phyloP scores from a whole-genome alignment of 2,113 vertebrate genomes.

The Corythaeola cristata region DNA sequence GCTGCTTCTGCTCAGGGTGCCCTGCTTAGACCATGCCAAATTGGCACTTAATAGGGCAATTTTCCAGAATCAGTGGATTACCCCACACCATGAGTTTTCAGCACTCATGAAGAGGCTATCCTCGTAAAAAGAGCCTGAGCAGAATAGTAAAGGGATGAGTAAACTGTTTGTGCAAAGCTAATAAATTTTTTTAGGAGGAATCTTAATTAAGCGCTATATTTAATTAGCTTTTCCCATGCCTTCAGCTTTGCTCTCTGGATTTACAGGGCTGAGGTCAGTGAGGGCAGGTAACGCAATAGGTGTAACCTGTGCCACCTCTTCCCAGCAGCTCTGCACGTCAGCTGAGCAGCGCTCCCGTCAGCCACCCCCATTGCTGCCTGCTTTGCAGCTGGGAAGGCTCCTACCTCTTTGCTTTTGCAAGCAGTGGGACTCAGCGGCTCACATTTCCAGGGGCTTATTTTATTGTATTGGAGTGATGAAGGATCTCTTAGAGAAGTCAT shows the following conservation, averaged over 20 bases:
- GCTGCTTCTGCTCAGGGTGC: neutral
- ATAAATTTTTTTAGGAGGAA: neutral
- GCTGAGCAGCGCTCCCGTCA: neutral
- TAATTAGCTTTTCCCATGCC: conserved; percentile 35
- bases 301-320: neutral
- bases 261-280: neutral
- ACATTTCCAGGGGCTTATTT: neutral
- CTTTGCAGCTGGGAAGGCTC: neutral
- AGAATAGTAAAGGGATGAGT: neutral
- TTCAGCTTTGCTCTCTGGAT: neutral
- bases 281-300: neutral
- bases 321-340: neutral
- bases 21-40: neutral
- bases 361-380: neutral
- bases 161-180: neutral
- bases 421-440: neutral
- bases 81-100: neutral
- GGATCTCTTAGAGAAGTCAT: neutral
- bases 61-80: neutral
- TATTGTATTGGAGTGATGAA: neutral
- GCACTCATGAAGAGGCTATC: neutral
- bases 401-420: neutral
- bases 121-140: neutral
- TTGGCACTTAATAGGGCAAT: neutral
- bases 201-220: neutral